phyloP scores from a whole-genome alignment of 2,888 invertebrate genomes.

The Phasia obesa region DNA sequence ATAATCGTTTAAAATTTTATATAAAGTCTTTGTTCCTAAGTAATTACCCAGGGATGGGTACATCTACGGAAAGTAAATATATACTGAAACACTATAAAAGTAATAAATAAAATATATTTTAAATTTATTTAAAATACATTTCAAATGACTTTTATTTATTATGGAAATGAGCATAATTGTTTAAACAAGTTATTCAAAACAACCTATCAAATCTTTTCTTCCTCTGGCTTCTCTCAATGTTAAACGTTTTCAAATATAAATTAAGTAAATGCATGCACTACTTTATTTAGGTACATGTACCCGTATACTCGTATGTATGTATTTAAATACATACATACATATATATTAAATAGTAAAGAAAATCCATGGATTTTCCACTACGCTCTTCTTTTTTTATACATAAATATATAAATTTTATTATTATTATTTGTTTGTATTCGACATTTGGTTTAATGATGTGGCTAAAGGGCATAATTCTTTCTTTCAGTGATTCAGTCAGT shows the following conservation, averaged over 20 bases:
- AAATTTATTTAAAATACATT: no score
- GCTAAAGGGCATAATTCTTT: constrained; percentile 71
- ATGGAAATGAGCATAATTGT: no score
- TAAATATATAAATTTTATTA: constrained; percentile 58
- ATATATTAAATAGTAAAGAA: constrained; percentile 49
- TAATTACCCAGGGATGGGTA: no score
- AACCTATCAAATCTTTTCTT: not conserved
- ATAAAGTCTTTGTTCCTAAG: no score
- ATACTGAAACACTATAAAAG: no score
- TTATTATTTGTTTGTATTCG: constrained; percentile 78
- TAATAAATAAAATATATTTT: no score
- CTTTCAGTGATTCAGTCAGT: constrained; percentile 51
- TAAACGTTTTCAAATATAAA: constrained; percentile 3
- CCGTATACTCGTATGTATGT: not conserved
- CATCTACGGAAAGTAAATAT: no score
- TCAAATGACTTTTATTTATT: no score
- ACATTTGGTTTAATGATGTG: constrained; percentile 80
- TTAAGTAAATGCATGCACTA: not conserved
- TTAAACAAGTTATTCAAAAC: not conserved
- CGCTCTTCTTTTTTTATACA: constrained; percentile 12
- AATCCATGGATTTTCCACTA: constrained; percentile 55
- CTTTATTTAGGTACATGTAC: not conserved
- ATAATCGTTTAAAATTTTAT: no score
- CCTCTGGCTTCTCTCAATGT: constrained; percentile 1
- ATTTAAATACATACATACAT: constrained; percentile 4